A percentile compares a stretch with the other conserved stretches of the same genome.
Evolutionary conservation across 2,113 vertebrate species (phyloP).

Genomic region (Saimiri boliviensis): DNA sequence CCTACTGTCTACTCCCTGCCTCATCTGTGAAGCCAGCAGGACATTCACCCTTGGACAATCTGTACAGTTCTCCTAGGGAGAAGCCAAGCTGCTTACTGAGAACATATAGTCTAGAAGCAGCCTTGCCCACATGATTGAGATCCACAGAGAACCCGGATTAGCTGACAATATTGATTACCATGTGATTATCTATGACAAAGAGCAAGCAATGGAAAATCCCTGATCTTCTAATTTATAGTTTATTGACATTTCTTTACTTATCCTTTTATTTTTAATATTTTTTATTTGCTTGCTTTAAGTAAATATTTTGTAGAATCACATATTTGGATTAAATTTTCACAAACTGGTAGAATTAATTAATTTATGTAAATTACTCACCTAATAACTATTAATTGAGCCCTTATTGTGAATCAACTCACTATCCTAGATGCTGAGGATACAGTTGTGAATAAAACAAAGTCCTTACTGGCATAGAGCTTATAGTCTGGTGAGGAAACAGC

Average conservation of each 20-base stretch:
- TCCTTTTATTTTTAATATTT: not conserved
- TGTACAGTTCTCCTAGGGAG: not conserved
- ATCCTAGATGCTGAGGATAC: not conserved
- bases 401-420: not conserved
- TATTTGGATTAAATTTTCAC: not conserved
- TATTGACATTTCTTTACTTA: not conserved
- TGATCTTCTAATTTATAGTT: not conserved
- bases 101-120: not conserved
- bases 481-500: not conserved
- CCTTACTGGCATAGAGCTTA: not conserved
- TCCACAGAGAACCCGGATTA: not conserved
- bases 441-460: not conserved
- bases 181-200: not conserved
- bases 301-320: not conserved
- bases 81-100: not conserved
- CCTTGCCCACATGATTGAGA: not conserved
- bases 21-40: not conserved
- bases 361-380: not conserved
- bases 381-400: too few relatives aligned
- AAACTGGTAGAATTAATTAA: not conserved
- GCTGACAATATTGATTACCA: not conserved
- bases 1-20: not conserved
- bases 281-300: not conserved
- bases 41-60: not conserved
- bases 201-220: not conserved